Percentiles rank a stretch among this genome's conserved stretches.
phyloP scores from a whole-genome alignment of 92 coral and sea anemone genomes.

The Ricordea florida region DNA sequence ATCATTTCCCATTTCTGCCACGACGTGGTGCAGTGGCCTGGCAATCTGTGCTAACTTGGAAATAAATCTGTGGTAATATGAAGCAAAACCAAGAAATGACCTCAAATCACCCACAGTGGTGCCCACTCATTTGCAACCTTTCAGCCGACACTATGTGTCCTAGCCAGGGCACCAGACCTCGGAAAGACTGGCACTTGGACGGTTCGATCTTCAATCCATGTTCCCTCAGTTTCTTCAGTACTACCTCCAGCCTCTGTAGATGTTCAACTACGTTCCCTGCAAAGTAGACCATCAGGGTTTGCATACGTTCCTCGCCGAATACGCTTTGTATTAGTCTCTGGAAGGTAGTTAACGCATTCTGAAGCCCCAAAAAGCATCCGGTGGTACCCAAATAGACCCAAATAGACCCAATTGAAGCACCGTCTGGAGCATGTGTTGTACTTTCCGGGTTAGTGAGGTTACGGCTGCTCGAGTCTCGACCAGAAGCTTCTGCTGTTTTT shows the following conservation, averaged over 20 bases:
- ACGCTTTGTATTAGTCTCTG: conserved; percentile 40
- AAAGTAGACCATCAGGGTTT: too few relatives aligned
- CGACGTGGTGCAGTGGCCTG: background rate
- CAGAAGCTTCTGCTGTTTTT: conserved; percentile 42
- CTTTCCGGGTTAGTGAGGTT: background rate
- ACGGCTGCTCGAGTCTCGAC: background rate
- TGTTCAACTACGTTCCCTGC: too few relatives aligned
- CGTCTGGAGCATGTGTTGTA: background rate
- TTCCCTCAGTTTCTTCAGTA: too few relatives aligned
- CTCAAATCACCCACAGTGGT: background rate
- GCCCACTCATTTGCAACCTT: too few relatives aligned
- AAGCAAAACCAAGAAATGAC: background rate
- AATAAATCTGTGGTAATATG: background rate
- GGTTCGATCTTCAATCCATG: too few relatives aligned
- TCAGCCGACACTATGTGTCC: too few relatives aligned
- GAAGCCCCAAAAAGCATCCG: too few relatives aligned
- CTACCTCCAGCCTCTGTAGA: too few relatives aligned
- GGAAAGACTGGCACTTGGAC: too few relatives aligned
- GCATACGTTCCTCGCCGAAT: too few relatives aligned
- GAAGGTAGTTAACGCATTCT: conserved; percentile 44
- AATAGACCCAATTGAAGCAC: too few relatives aligned
- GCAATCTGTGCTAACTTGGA: background rate
- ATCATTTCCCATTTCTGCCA: background rate
- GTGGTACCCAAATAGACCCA: background rate
- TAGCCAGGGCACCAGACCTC: too few relatives aligned